Base-by-base conservation (phyloP, 1,140 invertebrate genomes). In the Hormaphis cornu region DNA sequence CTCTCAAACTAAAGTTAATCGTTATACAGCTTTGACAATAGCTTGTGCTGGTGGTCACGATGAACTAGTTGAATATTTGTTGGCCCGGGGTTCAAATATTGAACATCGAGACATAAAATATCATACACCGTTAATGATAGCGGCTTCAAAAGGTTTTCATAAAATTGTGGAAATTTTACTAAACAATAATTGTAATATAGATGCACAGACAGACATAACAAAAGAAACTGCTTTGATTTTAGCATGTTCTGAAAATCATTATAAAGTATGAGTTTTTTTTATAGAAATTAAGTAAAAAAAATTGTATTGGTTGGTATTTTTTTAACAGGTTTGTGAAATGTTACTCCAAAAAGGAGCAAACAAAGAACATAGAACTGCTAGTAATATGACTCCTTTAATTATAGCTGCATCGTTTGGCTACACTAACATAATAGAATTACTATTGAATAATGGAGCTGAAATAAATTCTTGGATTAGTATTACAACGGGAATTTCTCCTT, bases 81-180 rank as follows among this genome's bases (percentile, higher is more conserved):
- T 99, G 1, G 86, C 84, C 69, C 85, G 94, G 71, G 91, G 91
- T 50, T 93, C 95, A 1, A 88, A 97, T 79, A 97, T 98, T 77
- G 91, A 99, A 80, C 97, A 99, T 80, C 83, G 95, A 7, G 97
- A 99, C 77, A 99, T 98, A 79, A 99, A 99, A 81, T 95, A 96
- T 30, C 98, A 98, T 77, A 98, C 97, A 0, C 96, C 97, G 3
- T 80, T 99, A 5, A 98, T 98, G 73, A 81, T 99, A 71, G 95
- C 95, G 33, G 95, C 96, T 10, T 97, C 95, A 12, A 94, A 93
- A 37, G 96, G 97, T 9, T 95, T 98, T 81, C 89, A 95, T 71
- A 95, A 95, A 80, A 83, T 88, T 8, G 95, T 98, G 0, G 94
- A 98, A 74, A 89, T 95, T 71, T 81, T 99, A 10, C 79, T 99